A percentile compares a stretch with the other conserved stretches of the same genome.
Conservation (phyloP, 2,113 vertebrate species). For the Proteles cristata region DNA sequence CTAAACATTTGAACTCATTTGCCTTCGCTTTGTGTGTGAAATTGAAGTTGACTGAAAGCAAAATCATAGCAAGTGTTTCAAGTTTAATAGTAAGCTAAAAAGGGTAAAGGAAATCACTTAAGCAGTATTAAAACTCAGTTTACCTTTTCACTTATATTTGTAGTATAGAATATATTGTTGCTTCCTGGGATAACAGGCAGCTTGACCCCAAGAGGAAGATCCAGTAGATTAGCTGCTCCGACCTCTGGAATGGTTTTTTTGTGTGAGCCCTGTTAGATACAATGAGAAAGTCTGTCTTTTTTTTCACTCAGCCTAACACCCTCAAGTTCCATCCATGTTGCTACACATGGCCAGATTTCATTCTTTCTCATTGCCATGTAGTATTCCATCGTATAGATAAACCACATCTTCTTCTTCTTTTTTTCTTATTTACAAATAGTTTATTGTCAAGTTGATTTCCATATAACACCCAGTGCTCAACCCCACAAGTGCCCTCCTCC, state of each 20-base stretch:
- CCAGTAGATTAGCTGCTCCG: conserved; percentile 24
- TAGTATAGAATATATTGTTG: conserved; percentile 67
- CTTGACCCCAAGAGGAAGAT: conserved; percentile 70
- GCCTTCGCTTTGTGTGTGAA: background rate
- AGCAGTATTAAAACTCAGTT: conserved; percentile 15
- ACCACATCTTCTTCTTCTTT: too few relatives aligned
- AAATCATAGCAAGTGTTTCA: background rate
- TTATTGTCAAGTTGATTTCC: too few relatives aligned
- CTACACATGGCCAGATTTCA: too few relatives aligned
- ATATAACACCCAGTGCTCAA: too few relatives aligned
- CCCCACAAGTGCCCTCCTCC: too few relatives aligned
- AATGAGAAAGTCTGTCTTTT: conserved; percentile 30
- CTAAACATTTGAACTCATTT: conserved; percentile 11
- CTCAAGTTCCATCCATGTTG: too few relatives aligned
- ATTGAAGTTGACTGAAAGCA: background rate
- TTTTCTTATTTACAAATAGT: too few relatives aligned
- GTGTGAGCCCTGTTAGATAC: background rate
- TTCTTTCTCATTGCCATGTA: too few relatives aligned
- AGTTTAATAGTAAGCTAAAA: conserved; percentile 30
- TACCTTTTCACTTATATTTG: conserved; percentile 73
- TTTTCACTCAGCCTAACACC: too few relatives aligned
- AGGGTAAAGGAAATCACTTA: conserved; percentile 22
- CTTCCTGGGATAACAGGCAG: conserved; percentile 60
- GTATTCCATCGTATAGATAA: too few relatives aligned
- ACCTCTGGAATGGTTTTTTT: background rate